phyloP scores from a whole-genome alignment of 1,140 invertebrate species.

The Brachionus angularis region DNA sequence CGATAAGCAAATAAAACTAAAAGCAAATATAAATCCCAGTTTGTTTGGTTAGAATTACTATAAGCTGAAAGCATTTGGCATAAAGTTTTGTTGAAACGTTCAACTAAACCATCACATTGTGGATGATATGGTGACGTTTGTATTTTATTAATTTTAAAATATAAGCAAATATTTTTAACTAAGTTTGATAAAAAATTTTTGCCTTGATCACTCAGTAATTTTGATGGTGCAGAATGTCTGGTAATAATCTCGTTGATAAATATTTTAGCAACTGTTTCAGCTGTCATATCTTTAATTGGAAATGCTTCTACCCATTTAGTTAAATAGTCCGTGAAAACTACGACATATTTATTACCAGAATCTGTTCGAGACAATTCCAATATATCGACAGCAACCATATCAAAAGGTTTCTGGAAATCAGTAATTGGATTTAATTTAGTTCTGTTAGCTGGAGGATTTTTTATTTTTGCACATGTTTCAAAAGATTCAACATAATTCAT shows the following conservation, averaged over 20 bases:
- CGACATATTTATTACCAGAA: slow-evolving; percentile 48
- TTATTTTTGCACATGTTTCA: slow-evolving; percentile 1
- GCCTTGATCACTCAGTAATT: background rate
- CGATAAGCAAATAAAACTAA: no score
- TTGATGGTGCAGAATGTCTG: background rate
- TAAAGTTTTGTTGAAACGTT: no score
- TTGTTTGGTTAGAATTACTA: no score
- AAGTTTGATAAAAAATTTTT: background rate
- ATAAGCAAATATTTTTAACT: background rate
- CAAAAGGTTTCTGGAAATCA: background rate
- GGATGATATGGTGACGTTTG: no score
- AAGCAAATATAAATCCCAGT: no score
- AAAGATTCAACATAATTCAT: background rate
- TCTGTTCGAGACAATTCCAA: slow-evolving; percentile 6
- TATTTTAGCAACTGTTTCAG: background rate
- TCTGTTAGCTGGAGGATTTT: slow-evolving; percentile 11
- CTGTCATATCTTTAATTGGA: background rate
- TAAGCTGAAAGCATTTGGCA: no score
- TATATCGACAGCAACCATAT: slow-evolving; percentile 33
- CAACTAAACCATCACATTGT: no score
- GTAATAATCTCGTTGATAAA: background rate
- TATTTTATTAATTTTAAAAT: no score
- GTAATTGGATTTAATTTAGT: slow-evolving; percentile 21
- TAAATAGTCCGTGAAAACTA: slow-evolving; percentile 48
- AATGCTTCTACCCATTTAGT: slow-evolving; percentile 48